Base-by-base conservation (phyloP, 2,797 vertebrate genomes). In the Pseudochirops corinnae region DNA sequence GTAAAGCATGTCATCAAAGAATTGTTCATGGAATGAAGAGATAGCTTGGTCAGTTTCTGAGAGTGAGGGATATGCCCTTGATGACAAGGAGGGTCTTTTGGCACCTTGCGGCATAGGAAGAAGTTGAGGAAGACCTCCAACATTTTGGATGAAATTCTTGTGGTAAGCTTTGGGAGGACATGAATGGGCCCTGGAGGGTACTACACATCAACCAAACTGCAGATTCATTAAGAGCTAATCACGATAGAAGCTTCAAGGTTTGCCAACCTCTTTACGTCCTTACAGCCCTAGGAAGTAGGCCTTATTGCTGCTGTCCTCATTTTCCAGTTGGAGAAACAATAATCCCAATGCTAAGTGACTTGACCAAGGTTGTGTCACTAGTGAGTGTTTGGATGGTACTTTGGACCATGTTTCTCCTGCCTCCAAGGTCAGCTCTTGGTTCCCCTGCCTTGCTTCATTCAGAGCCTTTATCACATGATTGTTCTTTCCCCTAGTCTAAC, bases 401-500 rank as follows among this genome's bases (percentile, higher is more conserved):
- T 24, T 82, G 39, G 39, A 82, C 74, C 21, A 46, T 82, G 39
- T 46, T 82, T 82, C 39, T 82, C 74, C 39, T 82, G n/a, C 74
- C 74, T 82, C 9, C 39, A 82, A 46, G 74, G 62, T 67, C 31
- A 33, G 60, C 31, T 67, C 33, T 67, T 33, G 31, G 33, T 16
- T 18, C 14, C 62, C 16, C 33, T 67, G 62, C 33, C 16, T 91
- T 9, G 50, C 28, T 21, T 53, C 52, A 29, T 52, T 29, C 9
- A 55, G 90, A 52, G 16, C 13, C 50, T 53, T 91, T 16, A 5
- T 52, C 55, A 96, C 96, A 94, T 93, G 0, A 58, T 95, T 92
- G 33, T 90, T 93, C 96, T 96, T 98, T 60, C 26, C 97, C 97
- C 90, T 92, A 99, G 98, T 96, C 97, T 99, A 97, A 98, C 98